Base-by-base conservation (phyloP, 2,888 invertebrate genomes). In the Eurytoma californica region DNA sequence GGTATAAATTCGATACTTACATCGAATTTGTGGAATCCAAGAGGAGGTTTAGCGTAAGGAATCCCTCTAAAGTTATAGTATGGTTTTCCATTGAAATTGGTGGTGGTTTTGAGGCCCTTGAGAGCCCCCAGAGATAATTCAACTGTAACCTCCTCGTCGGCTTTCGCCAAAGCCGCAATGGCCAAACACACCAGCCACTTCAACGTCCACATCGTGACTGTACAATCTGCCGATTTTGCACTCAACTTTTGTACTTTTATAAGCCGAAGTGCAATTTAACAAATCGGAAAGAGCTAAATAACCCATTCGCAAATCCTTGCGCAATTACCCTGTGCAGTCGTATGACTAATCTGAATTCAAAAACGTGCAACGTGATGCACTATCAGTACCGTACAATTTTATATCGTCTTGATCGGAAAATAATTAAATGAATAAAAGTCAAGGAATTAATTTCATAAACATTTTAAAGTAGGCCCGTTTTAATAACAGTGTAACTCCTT, bases 1-100 rank as follows among this genome's bases (percentile, higher is more conserved):
- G n/a, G 20, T 61, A 47, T 18, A 16, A 28, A 60, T 55, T 14
- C 3, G 24, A 7, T 60, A 80, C 85, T 84, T 82, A 89, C 89
- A 68, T 85, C 83, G 72, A 89, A 89, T 83, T 87, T 89, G 63
- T 87, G 81, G 1, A 70, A 69, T 2, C 86, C 88, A 47, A 87
- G 83, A 72, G 86, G 87, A 0, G 89, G 86, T 73, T 86, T 87
- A 3, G 87, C 87, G 72, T 88, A 89, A 0, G 89, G 89, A 68
- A 89, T 86, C 3, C 89, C 89, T 67, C 85, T 88, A 65, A 89
- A 89, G 77, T 85, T 86, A 65, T 84, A 87, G 67, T 86, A 86
- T 0, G 84, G 77, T 67, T 82, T 86, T 14, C 84, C 85, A 39
- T 83, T 82, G 5, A 80, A 82, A 16, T 81, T 75, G 0, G 86